Conservation (phyloP, 2,888 invertebrate species). For the Phengaris arion region DNA sequence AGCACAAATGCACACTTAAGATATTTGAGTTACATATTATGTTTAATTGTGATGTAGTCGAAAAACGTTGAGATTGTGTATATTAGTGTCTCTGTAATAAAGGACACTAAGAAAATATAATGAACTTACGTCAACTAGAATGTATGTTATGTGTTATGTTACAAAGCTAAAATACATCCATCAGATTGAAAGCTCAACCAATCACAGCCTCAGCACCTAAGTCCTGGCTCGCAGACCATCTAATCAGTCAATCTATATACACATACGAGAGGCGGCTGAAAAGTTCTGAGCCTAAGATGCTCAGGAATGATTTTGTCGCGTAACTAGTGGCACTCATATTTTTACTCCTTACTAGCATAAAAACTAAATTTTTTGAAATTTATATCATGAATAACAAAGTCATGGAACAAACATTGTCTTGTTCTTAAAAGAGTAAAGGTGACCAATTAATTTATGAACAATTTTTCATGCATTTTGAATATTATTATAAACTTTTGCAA, state of each 20-base stretch:
- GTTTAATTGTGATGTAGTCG: background rate
- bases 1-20: background rate
- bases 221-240: slow-evolving; percentile 1
- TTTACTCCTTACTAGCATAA: no score
- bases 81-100: background rate
- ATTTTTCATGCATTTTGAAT: no score
- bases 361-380: no score
- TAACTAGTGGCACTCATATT: no score
- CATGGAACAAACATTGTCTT: no score
- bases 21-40: background rate
- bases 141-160: background rate
- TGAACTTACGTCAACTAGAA: background rate
- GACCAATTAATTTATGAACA: no score
- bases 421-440: no score
- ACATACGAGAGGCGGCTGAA: background rate
- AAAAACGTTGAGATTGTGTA: background rate
- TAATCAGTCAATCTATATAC: slow-evolving; percentile 11
- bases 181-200: slow-evolving; percentile 6
- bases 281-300: no score
- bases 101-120: background rate
- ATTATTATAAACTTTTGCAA: no score
- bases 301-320: no score
- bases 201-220: slow-evolving; percentile 8
- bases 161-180: background rate
- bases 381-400: no score